phyloP scores from a whole-genome alignment of 1,140 invertebrate genomes.

The Pogonomyrmex barbatus region DNA sequence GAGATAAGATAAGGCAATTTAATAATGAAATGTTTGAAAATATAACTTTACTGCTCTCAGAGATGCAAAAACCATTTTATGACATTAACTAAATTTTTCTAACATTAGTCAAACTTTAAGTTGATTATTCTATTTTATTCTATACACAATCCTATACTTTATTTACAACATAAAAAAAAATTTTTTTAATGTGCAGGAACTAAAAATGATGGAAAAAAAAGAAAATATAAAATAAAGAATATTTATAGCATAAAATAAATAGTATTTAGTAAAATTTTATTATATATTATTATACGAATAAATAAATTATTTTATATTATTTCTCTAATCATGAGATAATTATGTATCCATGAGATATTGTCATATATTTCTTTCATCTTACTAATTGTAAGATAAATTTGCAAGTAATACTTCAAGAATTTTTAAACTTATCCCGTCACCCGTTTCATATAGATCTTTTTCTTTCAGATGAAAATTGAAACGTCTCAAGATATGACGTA shows the following conservation, averaged over 20 bases:
- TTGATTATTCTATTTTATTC: background rate
- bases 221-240: background rate
- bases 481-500: conserved; percentile 84
- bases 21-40: background rate
- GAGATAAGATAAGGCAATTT: background rate
- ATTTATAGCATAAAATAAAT: too few relatives aligned
- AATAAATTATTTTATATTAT: too few relatives aligned
- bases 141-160: background rate
- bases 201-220: background rate
- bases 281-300: background rate
- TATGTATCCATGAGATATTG: background rate
- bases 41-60: background rate
- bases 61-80: conserved; percentile 1
- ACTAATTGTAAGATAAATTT: conserved; percentile 8
- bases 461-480: conserved; percentile 84
- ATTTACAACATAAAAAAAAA: background rate
- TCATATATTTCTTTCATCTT: conserved; percentile 1
- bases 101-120: background rate
- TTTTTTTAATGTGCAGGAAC: background rate
- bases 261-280: background rate
- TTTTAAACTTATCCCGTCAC: background rate
- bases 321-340: too few relatives aligned
- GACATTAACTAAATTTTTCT: background rate
- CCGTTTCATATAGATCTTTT: background rate
- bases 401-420: background rate